Conservation (phyloP, 2,888 invertebrate genomes). For the Drosophila gaucha region DNA sequence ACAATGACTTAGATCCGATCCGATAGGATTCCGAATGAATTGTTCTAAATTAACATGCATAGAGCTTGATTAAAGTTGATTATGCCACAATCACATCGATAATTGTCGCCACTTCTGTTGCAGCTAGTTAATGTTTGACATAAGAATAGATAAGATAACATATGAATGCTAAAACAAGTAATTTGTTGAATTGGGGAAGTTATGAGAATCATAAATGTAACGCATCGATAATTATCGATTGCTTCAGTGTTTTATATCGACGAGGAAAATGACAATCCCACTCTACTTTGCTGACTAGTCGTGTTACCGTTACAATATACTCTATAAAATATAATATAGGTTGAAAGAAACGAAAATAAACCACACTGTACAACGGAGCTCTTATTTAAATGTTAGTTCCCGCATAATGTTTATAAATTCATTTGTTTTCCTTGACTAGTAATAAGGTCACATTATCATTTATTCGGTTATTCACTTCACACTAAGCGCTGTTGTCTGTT, state of each 20-base stretch:
- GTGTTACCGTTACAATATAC: no score
- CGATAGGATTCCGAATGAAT: constrained; percentile 25
- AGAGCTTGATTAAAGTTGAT: neutral
- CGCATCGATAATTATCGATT: neutral
- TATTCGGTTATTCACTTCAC: no score
- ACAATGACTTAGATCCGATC: constrained; percentile 33
- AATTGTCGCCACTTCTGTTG: neutral
- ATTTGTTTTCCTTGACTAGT: no score
- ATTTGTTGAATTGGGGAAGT: neutral
- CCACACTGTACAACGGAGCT: neutral
- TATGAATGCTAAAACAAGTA: neutral
- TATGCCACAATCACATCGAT: neutral
- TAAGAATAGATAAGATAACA: neutral
- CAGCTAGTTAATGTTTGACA: neutral
- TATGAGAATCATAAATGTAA: neutral
- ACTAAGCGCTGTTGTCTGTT: no score
- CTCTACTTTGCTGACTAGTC: no score
- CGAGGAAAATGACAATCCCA: no score
- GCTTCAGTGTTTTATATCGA: no score
- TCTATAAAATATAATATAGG: no score
- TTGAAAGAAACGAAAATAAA: no score
- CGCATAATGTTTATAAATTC: no score
- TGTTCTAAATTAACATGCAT: constrained; percentile 18
- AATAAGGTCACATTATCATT: no score
- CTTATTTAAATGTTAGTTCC: neutral